Conservation (phyloP, 2,113 vertebrate species). For the Amphilophus citrinellus region DNA sequence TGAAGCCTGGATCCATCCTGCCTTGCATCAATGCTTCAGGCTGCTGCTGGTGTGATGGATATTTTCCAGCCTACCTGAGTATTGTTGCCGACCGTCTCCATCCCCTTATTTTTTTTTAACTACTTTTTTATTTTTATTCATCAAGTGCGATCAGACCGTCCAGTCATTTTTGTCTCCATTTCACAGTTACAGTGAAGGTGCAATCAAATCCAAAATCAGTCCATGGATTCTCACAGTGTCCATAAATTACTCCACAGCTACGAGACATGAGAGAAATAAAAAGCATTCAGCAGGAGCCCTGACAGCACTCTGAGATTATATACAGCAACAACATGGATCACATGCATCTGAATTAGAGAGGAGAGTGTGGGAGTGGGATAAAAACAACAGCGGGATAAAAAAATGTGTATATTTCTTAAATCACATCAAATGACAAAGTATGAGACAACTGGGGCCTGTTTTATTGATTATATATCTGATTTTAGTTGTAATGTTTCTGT, state of each 20-base stretch:
- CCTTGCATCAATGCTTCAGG: background rate
- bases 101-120: background rate
- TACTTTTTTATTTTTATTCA: background rate
- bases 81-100: background rate
- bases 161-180: background rate
- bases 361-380: too few species aligned
- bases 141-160: background rate
- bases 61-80: rapidly evolving
- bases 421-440: too few species aligned
- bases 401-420: background rate
- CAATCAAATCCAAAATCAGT: rapidly evolving
- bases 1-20: background rate
- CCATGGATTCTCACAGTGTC: rapidly evolving
- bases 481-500: too few species aligned
- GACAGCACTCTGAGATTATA: background rate
- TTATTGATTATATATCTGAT: too few species aligned
- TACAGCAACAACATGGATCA: background rate
- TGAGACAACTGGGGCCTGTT: too few species aligned
- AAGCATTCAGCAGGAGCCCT: rapidly evolving
- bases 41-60: background rate
- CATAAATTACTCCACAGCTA: background rate
- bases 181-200: rapidly evolving
- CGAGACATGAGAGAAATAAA: background rate
- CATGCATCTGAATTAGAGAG: background rate
- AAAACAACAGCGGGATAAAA: background rate